A percentile compares a stretch with the other conserved stretches of the same genome.
Conservation (phyloP, 2,888 invertebrate species). For the Diplolepis rosae region DNA sequence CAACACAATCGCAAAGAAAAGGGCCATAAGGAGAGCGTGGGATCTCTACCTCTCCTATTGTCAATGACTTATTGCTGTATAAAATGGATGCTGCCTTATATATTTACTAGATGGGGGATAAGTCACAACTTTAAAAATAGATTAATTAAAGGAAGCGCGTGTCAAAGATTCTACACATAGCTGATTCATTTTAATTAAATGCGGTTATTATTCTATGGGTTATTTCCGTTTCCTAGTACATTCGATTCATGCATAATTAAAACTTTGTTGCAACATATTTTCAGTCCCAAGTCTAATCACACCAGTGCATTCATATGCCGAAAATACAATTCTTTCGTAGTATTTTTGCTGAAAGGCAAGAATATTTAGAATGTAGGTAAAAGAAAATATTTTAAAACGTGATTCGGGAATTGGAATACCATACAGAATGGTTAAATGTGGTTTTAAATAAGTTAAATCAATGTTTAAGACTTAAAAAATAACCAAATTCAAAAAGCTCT, state of each 20-base stretch:
- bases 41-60: constrained; percentile 36
- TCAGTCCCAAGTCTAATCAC: not conserved
- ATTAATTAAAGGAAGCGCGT: constrained; percentile 37
- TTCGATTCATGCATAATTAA: not conserved
- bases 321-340: no score
- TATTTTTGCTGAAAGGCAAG: not conserved
- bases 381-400: no score
- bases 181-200: constrained; percentile 11
- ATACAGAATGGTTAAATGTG: not conserved
- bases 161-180: not conserved
- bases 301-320: not conserved
- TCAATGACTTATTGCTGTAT: constrained; percentile 32
- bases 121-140: constrained; percentile 48
- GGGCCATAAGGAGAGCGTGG: constrained; percentile 34
- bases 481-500: not conserved
- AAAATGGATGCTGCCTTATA: constrained; percentile 48
- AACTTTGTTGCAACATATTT: not conserved
- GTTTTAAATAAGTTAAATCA: not conserved
- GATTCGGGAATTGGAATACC: constrained; percentile 3
- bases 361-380: no score
- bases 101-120: constrained; percentile 44
- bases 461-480: not conserved
- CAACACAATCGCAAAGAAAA: constrained; percentile 44
- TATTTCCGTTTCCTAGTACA: not conserved
- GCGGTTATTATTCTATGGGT: constrained; percentile 35